Percentiles rank a stretch among this genome's conserved stretches.
Evolutionary conservation across 2,113 vertebrate genomes (phyloP).

Genomic region (Brachyhypopomus gauderio): DNA sequence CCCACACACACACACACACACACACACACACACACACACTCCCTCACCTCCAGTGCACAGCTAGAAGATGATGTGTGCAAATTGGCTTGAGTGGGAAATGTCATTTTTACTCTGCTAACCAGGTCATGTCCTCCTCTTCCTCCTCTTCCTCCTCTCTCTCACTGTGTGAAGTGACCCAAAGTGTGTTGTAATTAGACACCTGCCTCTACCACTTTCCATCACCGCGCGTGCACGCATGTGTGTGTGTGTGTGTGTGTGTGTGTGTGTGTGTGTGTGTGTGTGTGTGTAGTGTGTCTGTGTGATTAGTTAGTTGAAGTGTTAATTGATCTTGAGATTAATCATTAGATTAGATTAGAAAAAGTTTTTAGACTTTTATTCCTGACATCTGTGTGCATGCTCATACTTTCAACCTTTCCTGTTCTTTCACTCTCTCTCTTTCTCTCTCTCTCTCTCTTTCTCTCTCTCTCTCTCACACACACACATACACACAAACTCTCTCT

Average conservation of each 20-base stretch:
- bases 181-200: conserved; percentile 9
- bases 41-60: neutral
- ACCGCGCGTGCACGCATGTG: conserved; percentile 49
- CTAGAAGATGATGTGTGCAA: neutral
- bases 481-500: neutral
- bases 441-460: too few relatives aligned
- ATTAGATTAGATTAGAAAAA: neutral
- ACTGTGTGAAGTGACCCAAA: neutral
- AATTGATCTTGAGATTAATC: neutral
- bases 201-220: conserved; percentile 60
- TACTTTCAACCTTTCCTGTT: neutral
- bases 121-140: neutral
- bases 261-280: neutral
- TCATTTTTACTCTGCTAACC: neutral
- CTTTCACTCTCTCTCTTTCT: neutral
- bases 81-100: conserved; percentile 4
- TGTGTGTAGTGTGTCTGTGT: too few relatives aligned
- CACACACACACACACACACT: neutral
- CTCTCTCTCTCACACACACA: neutral
- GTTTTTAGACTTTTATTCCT: neutral
- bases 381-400: neutral
- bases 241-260: too few relatives aligned
- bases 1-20: neutral
- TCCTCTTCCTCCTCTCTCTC: neutral
- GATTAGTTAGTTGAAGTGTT: neutral